Conservation (phyloP, 2,888 invertebrate species). For the Drosophila diplacantha region DNA sequence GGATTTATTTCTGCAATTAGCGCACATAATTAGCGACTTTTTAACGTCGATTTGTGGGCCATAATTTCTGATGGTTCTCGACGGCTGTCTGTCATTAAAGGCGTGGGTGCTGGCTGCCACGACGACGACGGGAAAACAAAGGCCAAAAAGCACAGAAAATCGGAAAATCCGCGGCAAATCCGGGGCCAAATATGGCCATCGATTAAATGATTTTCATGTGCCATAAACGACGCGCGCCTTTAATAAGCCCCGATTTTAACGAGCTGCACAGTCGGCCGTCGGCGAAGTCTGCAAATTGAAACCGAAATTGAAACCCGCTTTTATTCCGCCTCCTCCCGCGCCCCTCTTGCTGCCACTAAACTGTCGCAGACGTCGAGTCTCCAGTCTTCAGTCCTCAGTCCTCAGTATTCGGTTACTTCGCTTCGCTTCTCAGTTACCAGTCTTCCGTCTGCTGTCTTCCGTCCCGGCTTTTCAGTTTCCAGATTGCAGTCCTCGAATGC, state of each 20-base stretch:
- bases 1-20: conserved; percentile 69
- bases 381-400: conserved; percentile 25
- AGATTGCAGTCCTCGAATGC: conserved; percentile 23
- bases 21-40: conserved; percentile 51
- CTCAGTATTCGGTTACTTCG: conserved; percentile 13
- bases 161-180: conserved; percentile 24
- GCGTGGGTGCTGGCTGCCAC: conserved; percentile 26
- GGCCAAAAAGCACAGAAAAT: conserved; percentile 2
- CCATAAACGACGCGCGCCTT: conserved; percentile 72
- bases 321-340: conserved; percentile 9
- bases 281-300: conserved; percentile 36
- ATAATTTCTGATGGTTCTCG: conserved; percentile 54
- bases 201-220: conserved; percentile 73
- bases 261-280: conserved; percentile 51
- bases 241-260: conserved; percentile 67
- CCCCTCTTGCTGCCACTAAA: conserved; percentile 33
- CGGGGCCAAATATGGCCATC: conserved; percentile 67
- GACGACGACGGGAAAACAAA: conserved; percentile 4
- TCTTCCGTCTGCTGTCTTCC: conserved; percentile 16
- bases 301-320: conserved; percentile 54
- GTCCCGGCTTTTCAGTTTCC: conserved; percentile 9
- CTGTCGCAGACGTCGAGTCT: conserved; percentile 63
- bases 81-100: conserved; percentile 55
- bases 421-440: conserved; percentile 14
- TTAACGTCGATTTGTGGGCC: conserved; percentile 58